Evolutionary conservation across 2,888 invertebrate genomes (phyloP), one percentile per base, ranked within the genome.

Genomic region (Dexiosoma caninum): DNA sequence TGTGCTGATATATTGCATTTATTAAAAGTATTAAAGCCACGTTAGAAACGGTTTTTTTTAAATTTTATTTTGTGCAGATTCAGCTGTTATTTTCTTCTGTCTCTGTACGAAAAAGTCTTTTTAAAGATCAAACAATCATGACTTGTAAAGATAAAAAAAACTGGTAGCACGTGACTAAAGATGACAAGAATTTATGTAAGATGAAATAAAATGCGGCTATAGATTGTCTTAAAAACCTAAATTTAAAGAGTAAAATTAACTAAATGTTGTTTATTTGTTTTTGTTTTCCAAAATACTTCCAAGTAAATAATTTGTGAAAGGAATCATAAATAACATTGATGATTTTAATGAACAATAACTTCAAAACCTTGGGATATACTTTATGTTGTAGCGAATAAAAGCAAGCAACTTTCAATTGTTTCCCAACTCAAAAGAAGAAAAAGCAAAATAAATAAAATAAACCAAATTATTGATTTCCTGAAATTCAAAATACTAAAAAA

Each of bases 141-240:
- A 70, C 55, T 57, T 44, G 27, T 37, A 37, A 16, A 70, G 30
- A 55, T 37, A 40, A 57, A 57, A 57, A 64, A 60, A 69, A 79
- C 74, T 70, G 35, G 55, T 32, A 76, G 80, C 80, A 80, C 80
- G 80, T 76, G 80, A 80, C 76, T 67, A 62, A 67, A 71, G 37
- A 64, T 57, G 60, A 62, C 70, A 53, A 71, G 59, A 80, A 66
- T 71, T 46, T 40, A 70, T 46, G 10, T 23, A 51, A 51, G 16
- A 32, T 32, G 21, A 51, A 60, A 60, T 40, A 60, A 19, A 49
- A 49, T 30, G 35, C 23, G 51, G 14, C 42, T 30, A 21, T 60
- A 51, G 60, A 60, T 40, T 19, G 37, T 40, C 12, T 70, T 19
- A 3, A 35, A n/a, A 9, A 27, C 23, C 40, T 4, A 14, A 16